Evolutionary conservation across 2,888 invertebrate species (phyloP).

Genomic region (Teleogryllus oceanicus): DNA sequence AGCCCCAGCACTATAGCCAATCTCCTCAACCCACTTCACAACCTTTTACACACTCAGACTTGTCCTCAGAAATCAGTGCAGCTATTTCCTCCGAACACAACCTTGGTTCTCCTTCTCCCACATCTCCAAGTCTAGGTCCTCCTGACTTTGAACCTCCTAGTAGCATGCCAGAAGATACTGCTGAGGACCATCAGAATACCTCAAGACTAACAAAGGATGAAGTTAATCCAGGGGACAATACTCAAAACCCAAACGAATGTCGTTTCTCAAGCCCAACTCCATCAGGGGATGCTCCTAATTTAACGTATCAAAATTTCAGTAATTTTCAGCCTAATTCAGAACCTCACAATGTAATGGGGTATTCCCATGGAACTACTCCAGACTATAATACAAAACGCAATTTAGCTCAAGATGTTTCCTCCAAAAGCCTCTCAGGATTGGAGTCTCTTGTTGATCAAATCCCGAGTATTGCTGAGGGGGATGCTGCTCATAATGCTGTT

Average conservation of each 20-base stretch:
- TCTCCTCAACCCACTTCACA: constrained; percentile 52
- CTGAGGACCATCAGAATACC: constrained; percentile 29
- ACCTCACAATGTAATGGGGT: constrained; percentile 40
- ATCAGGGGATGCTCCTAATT: constrained; percentile 39
- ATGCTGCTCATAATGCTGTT: constrained; percentile 43
- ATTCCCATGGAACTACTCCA: constrained; percentile 38
- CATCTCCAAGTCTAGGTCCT: constrained; percentile 64
- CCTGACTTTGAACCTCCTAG: constrained; percentile 73
- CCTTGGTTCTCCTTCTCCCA: constrained; percentile 62
- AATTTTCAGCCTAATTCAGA: constrained; percentile 42
- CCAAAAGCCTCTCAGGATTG: constrained; percentile 79
- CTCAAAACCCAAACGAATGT: constrained; percentile 45
- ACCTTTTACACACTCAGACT: constrained; percentile 63
- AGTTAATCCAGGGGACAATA: constrained; percentile 40
- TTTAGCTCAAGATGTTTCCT: constrained; percentile 67
- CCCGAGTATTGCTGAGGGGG: constrained; percentile 78
- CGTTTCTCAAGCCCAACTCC: constrained; percentile 52
- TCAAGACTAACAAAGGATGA: constrained; percentile 42
- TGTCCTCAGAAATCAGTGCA: constrained; percentile 73
- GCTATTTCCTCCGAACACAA: constrained; percentile 66
- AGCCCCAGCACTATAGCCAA: constrained; percentile 48
- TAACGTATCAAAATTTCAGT: constrained; percentile 42
- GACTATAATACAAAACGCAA: constrained; percentile 38
- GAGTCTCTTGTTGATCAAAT: constrained; percentile 90
- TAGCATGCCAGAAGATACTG: constrained; percentile 51